These are phyloP conservation scores for Mus minutoides DNA, from an alignment of 2,797 vertebrate species.

Conservation along the genomic window DNA sequence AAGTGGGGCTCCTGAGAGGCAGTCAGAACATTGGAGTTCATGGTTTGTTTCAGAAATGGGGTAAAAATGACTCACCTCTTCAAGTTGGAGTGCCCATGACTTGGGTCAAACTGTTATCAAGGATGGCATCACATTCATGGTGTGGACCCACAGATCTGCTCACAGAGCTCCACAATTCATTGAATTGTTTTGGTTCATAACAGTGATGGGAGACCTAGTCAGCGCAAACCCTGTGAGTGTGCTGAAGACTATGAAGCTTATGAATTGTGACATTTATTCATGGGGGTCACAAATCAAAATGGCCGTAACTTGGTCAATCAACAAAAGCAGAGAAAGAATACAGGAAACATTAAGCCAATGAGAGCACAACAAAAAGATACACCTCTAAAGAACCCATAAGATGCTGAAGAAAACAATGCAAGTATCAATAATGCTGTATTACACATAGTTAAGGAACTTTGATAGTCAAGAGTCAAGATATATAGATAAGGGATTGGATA, in stretches of 20 bases:
- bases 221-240: not conserved
- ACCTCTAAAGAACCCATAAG: not conserved
- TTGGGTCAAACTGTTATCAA: not conserved
- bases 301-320: not conserved
- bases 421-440: not conserved
- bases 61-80: not conserved
- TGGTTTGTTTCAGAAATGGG: not conserved
- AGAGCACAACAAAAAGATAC: not conserved
- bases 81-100: not conserved
- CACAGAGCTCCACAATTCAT: not conserved
- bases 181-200: not conserved
- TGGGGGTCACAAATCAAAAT: not conserved
- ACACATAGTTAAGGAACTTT: not conserved
- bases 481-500: not conserved
- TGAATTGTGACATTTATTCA: not conserved
- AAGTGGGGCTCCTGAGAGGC: not conserved
- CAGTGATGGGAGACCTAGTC: too few species aligned
- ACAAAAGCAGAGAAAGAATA: too few species aligned
- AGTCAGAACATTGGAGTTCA: not conserved
- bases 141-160: not conserved
- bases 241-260: not conserved
- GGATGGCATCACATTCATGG: not conserved
- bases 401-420: not conserved
- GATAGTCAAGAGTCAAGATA: not conserved
- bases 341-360: not conserved